A percentile compares a stretch with the other conserved stretches of the same genome.
Evolutionary conservation across 2,113 vertebrate species (phyloP).

Genomic region (Eptesicus fuscus): DNA sequence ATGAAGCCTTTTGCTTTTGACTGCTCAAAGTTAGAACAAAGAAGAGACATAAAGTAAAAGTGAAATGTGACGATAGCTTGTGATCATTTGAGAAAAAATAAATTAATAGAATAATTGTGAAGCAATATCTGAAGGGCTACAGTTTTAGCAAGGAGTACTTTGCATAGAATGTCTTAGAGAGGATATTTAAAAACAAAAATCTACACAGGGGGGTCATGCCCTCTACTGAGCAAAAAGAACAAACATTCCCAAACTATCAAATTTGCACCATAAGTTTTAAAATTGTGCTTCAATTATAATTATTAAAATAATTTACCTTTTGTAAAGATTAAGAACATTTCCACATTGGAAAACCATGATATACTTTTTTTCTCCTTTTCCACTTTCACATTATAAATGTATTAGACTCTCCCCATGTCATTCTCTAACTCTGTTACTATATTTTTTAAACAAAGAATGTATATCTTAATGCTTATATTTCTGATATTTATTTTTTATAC

Average conservation of each 20-base stretch:
- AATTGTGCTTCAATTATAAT: neutral
- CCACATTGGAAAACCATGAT: neutral
- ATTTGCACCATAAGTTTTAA: neutral
- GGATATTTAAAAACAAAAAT: neutral
- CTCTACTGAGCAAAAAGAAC: constrained; percentile 49
- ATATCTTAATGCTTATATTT: neutral
- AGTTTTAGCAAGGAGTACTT: neutral
- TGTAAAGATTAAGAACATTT: neutral
- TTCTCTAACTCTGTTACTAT: neutral
- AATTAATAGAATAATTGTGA: neutral
- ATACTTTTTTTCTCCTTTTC: neutral
- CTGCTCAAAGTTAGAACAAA: neutral
- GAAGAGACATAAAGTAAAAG: neutral
- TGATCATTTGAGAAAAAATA: neutral
- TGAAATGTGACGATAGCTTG: neutral
- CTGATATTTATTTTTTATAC: neutral
- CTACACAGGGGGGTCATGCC: constrained; percentile 7
- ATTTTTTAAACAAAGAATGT: neutral
- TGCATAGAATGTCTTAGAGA: neutral
- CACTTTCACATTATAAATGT: neutral
- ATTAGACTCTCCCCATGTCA: neutral
- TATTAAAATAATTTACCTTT: neutral
- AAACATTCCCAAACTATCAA: neutral
- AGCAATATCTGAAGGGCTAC: neutral
- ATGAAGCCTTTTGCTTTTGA: neutral